Percentiles rank a stretch among this genome's conserved stretches.
phyloP scores from a whole-genome alignment of 30 jellyfish, hydroid and myxozoan species.

The Turritopsis rubra region DNA sequence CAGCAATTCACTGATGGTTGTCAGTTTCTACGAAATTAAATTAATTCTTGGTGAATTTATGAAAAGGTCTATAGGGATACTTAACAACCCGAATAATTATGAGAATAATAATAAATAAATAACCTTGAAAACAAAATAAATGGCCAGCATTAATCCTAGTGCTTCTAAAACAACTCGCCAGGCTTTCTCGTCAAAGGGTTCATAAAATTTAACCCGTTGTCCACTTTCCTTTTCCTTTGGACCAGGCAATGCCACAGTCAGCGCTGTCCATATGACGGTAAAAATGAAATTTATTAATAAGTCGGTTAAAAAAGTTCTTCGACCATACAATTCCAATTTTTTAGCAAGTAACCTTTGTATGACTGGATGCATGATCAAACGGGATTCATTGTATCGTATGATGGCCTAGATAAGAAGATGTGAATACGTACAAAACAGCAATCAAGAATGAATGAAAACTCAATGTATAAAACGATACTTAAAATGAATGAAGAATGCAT shows the following conservation, averaged over 20 bases:
- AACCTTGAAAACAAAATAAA: constrained; percentile 83
- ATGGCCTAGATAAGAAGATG: constrained; percentile 44
- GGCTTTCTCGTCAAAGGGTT: constrained; percentile 65
- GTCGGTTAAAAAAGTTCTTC: constrained; percentile 66
- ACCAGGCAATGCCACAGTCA: constrained; percentile 77
- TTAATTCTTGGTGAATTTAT: no score
- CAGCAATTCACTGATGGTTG: no score
- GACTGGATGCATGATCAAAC: constrained; percentile 98
- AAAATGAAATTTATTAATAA: constrained; percentile 67
- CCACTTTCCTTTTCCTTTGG: constrained; percentile 26
- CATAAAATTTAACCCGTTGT: constrained; percentile 39
- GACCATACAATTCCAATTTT: constrained; percentile 88
- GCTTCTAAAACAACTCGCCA: constrained; percentile 91
- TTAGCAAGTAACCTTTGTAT: constrained; percentile 76
- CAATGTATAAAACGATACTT: no score
- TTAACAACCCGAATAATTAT: no score
- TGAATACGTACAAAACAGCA: no score
- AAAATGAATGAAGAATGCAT: no score
- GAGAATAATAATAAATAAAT: constrained; percentile 1
- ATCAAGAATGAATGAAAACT: no score
- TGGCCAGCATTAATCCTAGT: constrained; percentile 84
- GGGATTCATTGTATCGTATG: constrained; percentile 72
- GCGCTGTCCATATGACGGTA: constrained; percentile 85
- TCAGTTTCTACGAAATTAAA: no score
- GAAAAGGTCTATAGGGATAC: no score